phyloP scores from a whole-genome alignment of 2,888 invertebrate species.

The Rhimphoctona megacephalus region DNA sequence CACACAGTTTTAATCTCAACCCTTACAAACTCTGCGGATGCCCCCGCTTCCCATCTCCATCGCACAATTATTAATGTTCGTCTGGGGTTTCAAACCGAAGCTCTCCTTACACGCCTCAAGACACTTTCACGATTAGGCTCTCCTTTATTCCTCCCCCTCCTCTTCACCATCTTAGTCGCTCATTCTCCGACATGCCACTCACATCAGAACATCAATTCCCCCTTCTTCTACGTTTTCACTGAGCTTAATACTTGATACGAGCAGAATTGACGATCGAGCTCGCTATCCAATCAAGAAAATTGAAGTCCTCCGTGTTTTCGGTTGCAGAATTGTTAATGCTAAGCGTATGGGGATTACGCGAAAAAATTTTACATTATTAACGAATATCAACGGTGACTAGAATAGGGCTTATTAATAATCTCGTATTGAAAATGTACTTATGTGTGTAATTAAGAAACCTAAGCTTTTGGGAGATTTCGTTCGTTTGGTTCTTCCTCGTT shows the following conservation, averaged over 20 bases:
- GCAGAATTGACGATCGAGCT: slow-evolving; percentile 39
- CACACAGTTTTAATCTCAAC: slow-evolving; percentile 3
- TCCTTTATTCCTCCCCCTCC: background rate
- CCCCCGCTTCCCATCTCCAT: background rate
- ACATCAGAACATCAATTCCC: slow-evolving; percentile 26
- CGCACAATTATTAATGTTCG: slow-evolving; percentile 66
- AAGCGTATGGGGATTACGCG: background rate
- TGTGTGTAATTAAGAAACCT: background rate
- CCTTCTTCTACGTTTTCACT: slow-evolving; percentile 20
- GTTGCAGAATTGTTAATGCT: slow-evolving; percentile 24
- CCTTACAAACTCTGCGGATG: slow-evolving; percentile 21
- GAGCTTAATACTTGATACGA: slow-evolving; percentile 57
- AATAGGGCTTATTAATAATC: background rate
- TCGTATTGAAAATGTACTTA: background rate
- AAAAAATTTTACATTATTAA: background rate
- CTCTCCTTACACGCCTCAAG: slow-evolving; percentile 57
- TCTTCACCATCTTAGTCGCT: background rate
- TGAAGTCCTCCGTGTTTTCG: slow-evolving; percentile 18
- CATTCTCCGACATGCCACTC: slow-evolving; percentile 27
- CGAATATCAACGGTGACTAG: background rate
- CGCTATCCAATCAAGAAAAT: slow-evolving; percentile 52
- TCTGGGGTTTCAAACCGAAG: slow-evolving; percentile 58
- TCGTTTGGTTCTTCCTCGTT: background rate
- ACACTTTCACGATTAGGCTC: slow-evolving; percentile 62
- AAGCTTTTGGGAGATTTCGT: background rate